Evolutionary conservation across 2,797 vertebrate species (phyloP).

Genomic region (Peromyscus nudipes): DNA sequence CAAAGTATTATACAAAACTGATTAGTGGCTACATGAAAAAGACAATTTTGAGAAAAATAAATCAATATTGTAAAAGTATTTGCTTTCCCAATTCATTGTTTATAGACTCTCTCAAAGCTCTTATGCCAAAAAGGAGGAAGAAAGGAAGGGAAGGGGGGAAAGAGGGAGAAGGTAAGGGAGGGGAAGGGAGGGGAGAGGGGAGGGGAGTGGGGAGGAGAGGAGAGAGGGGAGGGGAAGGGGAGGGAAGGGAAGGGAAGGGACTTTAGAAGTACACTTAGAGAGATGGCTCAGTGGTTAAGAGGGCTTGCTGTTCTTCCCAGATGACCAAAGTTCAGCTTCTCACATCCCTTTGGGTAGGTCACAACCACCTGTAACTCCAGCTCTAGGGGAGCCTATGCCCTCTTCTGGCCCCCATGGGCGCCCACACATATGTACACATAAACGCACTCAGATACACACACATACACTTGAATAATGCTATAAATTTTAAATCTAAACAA

Average conservation of each 20-base stretch:
- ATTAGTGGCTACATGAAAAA: constrained; percentile 54
- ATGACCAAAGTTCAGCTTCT: neutral
- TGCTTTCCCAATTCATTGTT: constrained; percentile 23
- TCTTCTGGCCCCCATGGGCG: neutral
- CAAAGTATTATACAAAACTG: constrained; percentile 82
- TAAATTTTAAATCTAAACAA: neutral
- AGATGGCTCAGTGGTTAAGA: neutral
- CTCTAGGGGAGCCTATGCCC: no score
- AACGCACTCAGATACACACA: neutral
- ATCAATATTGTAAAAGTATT: constrained; percentile 53
- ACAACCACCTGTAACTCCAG: neutral
- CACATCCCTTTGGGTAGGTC: neutral
- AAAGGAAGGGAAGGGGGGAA: neutral
- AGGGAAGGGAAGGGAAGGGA: neutral
- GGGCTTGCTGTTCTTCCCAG: neutral
- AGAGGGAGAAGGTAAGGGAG: no score
- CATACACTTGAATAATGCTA: neutral
- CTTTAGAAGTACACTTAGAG: neutral
- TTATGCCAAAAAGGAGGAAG: neutral
- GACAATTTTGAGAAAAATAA: neutral
- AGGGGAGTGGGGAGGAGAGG: fast-evolving
- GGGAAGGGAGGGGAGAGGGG: no score
- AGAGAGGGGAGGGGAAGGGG: neutral
- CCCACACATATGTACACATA: neutral
- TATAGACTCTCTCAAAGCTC: constrained; percentile 47